phyloP scores from a whole-genome alignment of 2,113 vertebrate genomes.

The Odobenus rosmarus region DNA sequence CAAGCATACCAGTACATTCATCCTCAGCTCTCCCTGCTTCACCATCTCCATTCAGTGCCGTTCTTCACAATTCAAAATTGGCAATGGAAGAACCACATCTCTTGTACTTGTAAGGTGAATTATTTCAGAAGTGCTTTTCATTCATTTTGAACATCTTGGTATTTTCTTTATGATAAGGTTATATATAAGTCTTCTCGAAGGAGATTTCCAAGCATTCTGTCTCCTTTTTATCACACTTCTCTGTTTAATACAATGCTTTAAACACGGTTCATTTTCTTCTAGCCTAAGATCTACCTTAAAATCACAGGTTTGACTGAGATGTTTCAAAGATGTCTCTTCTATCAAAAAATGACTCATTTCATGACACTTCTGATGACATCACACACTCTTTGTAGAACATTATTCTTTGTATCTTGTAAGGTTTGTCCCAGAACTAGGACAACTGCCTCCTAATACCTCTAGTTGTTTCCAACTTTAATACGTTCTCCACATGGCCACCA shows the following conservation, averaged over 20 bases:
- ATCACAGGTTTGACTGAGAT: background rate
- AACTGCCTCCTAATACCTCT: background rate
- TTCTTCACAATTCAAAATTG: conserved; percentile 1
- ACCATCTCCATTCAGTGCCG: background rate
- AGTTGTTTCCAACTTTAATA: background rate
- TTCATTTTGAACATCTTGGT: conserved; percentile 29
- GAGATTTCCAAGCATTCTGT: conserved; percentile 18
- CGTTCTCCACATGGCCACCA: background rate
- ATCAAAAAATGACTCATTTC: background rate
- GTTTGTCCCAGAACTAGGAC: background rate
- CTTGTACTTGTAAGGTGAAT: background rate
- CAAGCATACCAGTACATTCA: background rate
- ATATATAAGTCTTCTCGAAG: background rate
- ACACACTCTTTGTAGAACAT: background rate
- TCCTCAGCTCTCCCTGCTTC: background rate
- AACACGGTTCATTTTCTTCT: background rate
- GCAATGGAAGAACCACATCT: background rate
- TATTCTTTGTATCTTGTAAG: background rate
- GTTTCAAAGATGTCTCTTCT: background rate
- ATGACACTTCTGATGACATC: background rate
- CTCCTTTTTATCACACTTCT: background rate
- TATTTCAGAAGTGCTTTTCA: conserved; percentile 41
- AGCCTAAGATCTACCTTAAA: background rate
- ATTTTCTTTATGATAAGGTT: conserved; percentile 14
- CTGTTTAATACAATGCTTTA: background rate